phyloP scores from a whole-genome alignment of 2,797 vertebrate genomes.

The Zalophus californianus region DNA sequence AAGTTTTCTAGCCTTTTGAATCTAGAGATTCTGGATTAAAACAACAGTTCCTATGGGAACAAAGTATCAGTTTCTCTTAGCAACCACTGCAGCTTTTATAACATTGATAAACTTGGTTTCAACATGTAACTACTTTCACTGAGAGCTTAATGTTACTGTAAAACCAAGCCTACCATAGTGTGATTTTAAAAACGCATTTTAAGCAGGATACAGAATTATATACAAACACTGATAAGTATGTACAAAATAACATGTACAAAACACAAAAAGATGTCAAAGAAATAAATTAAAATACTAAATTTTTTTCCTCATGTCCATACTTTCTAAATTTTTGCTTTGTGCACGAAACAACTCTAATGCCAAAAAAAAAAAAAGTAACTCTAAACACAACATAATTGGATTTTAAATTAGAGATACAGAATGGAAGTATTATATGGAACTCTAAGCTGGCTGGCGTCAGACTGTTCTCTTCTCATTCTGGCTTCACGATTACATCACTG shows the following conservation, averaged over 20 bases:
- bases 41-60: constrained; percentile 75
- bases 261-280: constrained; percentile 42
- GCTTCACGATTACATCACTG: neutral
- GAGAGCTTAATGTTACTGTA: constrained; percentile 53
- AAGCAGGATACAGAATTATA: constrained; percentile 44
- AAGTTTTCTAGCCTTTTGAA: constrained; percentile 58
- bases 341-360: neutral
- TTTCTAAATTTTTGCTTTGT: constrained; percentile 57
- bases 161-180: constrained; percentile 46
- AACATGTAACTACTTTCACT: constrained; percentile 55
- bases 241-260: constrained; percentile 36
- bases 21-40: constrained; percentile 64
- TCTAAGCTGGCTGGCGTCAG: neutral
- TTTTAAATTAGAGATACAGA: neutral
- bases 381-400: neutral
- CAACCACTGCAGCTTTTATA: constrained; percentile 65
- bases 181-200: neutral
- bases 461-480: neutral
- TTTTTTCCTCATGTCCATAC: neutral
- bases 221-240: neutral
- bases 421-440: neutral
- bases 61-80: constrained; percentile 75
- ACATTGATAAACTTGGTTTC: constrained; percentile 73
- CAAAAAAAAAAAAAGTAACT: neutral
- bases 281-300: constrained; percentile 49